Base-by-base conservation (phyloP, 1,140 invertebrate genomes). In the Diachasmimorpha longicaudata region DNA sequence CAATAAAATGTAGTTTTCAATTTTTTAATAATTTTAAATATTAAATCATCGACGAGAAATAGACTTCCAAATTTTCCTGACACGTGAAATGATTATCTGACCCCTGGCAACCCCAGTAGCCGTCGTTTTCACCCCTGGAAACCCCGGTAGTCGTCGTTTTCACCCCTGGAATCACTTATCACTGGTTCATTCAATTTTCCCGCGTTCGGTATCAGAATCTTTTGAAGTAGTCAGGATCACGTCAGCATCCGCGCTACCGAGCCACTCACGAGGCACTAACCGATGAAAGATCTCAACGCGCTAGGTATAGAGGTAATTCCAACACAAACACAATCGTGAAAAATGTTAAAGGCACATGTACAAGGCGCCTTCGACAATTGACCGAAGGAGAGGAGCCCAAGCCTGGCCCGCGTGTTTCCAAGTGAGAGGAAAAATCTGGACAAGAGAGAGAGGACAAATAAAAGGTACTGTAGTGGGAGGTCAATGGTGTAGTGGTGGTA, bases 181-280 rank as follows among this genome's bases (percentile, higher is more conserved):
- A 16, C 16, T n/a, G 14, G 13, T 14, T 63, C 58, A 63, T 63
- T 63, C 6, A 25, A 63, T 72, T 52, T 37, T 72, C 70, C 25
- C 70, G 66, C 36, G 58, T 21, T 31, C 10, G 11, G 9, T 11
- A 6, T 25, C 13, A 25, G 10, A 25, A 66, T 11, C 14, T 9
- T n/a, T 68, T 68, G 14, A 31, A 6, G 9, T 16, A 19, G 36
- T n/a, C 36, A 23, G 46, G 76, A 78, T 80, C 75, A 75, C 63
- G 37, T 72, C 81, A 81, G 81, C 78, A 83, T 83, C 83, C 83
- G 78, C 71, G 75, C 84, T 68, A 82, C 79, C 70, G 81, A 81
- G 82, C 79, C 82, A 84, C 82, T 80, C 77, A 79, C 81, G 78
- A 79, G 80, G 80, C 77, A 85, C 84, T 85, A 80, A 85, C 72